Evolutionary conservation across 2,888 invertebrate genomes (phyloP).

Genomic region (Amphimallon solstitiale): DNA sequence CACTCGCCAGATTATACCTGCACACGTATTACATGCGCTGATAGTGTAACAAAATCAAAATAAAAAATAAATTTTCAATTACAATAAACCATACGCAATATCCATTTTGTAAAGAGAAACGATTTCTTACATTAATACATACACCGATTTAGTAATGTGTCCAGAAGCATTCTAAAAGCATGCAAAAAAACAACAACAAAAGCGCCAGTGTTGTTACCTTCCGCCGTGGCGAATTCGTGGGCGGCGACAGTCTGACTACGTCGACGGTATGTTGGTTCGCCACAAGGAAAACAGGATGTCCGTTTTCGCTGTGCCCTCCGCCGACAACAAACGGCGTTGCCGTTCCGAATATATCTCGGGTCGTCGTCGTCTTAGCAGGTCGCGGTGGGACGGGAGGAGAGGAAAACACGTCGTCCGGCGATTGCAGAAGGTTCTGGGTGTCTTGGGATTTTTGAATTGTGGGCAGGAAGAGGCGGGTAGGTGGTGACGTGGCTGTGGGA

Average conservation of each 20-base stretch:
- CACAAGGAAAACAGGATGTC: slow-evolving; percentile 62
- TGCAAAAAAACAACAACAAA: slow-evolving; percentile 13
- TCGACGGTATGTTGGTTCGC: slow-evolving; percentile 62
- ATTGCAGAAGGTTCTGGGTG: slow-evolving; percentile 59
- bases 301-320: slow-evolving; percentile 62
- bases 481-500: slow-evolving; percentile 54
- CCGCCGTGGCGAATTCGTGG: slow-evolving; percentile 58
- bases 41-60: no score
- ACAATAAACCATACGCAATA: no score
- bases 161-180: slow-evolving; percentile 11
- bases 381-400: slow-evolving; percentile 57
- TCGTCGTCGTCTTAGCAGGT: slow-evolving; percentile 58
- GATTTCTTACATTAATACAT: no score
- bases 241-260: slow-evolving; percentile 63
- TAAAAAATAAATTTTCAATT: no score
- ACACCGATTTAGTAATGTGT: neutral
- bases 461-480: slow-evolving; percentile 47
- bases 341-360: slow-evolving; percentile 57
- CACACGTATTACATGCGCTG: no score
- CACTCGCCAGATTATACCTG: no score
- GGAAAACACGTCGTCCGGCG: slow-evolving; percentile 60
- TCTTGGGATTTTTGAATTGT: slow-evolving; percentile 52
- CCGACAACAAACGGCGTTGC: slow-evolving; percentile 62
- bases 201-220: slow-evolving; percentile 56
- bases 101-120: no score